Evolutionary conservation across 2,888 invertebrate genomes (phyloP).

Genomic region (Platypus cylindrus): DNA sequence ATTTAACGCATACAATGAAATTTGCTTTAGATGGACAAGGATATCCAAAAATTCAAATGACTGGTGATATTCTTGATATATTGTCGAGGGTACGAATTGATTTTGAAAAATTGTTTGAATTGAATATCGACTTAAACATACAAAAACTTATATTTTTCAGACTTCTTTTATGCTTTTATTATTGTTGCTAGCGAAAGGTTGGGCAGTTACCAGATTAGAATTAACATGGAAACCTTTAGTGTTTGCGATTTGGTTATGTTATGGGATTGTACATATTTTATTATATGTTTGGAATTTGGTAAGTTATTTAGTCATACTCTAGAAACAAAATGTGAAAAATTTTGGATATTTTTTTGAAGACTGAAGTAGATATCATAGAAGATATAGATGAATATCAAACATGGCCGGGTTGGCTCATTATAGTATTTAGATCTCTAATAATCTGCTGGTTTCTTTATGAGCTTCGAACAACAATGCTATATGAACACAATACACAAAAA

Average conservation of each 20-base stretch:
- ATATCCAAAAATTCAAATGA: slow-evolving; percentile 63
- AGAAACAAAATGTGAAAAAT: background rate
- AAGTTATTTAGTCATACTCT: slow-evolving; percentile 30
- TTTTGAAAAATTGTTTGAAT: background rate
- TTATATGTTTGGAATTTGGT: slow-evolving; percentile 96
- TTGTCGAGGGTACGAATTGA: slow-evolving; percentile 62
- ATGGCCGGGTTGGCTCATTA: slow-evolving; percentile 92
- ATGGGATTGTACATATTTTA: slow-evolving; percentile 81
- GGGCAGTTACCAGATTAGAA: slow-evolving; percentile 88
- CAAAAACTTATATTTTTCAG: slow-evolving; percentile 37
- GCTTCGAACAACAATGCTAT: slow-evolving; percentile 61
- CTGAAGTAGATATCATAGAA: slow-evolving; percentile 90
- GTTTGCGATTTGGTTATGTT: slow-evolving; percentile 81
- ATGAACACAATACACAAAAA: slow-evolving; percentile 70
- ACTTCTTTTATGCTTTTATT: slow-evolving; percentile 88
- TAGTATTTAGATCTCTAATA: slow-evolving; percentile 71
- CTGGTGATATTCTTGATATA: slow-evolving; percentile 87
- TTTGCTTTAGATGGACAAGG: slow-evolving; percentile 88
- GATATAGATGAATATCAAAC: slow-evolving; percentile 96
- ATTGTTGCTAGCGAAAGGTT: slow-evolving; percentile 87
- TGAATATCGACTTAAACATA: too few relatives aligned
- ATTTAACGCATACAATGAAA: slow-evolving; percentile 77
- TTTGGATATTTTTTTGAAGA: slow-evolving; percentile 43
- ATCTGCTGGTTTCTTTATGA: slow-evolving; percentile 83
- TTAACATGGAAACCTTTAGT: slow-evolving; percentile 75